Base-by-base conservation (phyloP, 2,888 invertebrate genomes). In the Cantharis rustica region DNA sequence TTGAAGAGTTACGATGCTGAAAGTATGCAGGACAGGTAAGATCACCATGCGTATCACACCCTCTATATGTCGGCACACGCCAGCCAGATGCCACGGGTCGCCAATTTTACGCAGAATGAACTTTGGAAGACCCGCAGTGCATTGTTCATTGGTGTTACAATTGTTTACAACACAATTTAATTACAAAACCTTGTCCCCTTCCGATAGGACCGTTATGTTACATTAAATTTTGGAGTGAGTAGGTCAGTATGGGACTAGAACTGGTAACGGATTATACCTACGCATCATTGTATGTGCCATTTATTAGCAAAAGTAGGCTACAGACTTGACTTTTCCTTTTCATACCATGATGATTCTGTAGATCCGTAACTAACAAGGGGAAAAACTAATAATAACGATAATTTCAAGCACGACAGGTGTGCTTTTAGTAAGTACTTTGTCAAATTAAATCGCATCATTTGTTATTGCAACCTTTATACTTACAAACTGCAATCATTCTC, bases 61-160 rank as follows among this genome's bases (percentile, higher is more conserved):
- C 80, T 77, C 74, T 74, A 72, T 76, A 71, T 70, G 66, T 69
- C 47, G 71, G 80, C 81, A 80, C 81, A 81, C 82, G 82, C 81
- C 81, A 77, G 78, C 82, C 82, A 82, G 82, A 81, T 80, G 81
- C 78, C 82, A 81, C 80, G 81, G 79, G 81, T 81, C 79, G 82
- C 82, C 82, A 82, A 82, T 82, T 82, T 82, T 81, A 81, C 81
- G 82, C 81, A 78, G 80, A 79, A 78, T 80, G 81, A 80, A 68
- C 75, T 75, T 69, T 27, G 78, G 79, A 80, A 77, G 78, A 16
- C 79, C 79, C 74, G 71, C 63, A 63, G 74, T 62, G 73, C 80
- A 80, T 81, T 82, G 81, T 82, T 81, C 74, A 75, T 73, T 72
- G 71, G 69, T 61, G 61, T 75, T 66, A 74, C 80, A 81, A 80